Base-by-base conservation (phyloP, 2,888 invertebrate species). In the Acanthococcus lagerstroemiae region DNA sequence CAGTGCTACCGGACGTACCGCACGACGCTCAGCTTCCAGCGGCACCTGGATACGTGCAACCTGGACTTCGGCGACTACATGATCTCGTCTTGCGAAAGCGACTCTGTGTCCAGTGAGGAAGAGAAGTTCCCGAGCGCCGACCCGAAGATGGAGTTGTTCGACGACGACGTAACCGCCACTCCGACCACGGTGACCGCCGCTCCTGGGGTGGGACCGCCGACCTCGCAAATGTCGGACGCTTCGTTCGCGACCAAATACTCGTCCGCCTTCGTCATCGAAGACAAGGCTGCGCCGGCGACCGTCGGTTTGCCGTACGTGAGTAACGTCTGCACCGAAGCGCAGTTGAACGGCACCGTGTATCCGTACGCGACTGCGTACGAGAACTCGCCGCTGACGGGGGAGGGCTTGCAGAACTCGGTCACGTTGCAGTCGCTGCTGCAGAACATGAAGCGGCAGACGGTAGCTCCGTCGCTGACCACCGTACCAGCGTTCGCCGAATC, bases 1-100 rank as follows among this genome's bases (percentile, higher is more conserved):
- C 83, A 88, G 69, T 95, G 94, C 74, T 89, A 89, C 72, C 87
- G 92, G 73, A 90, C 90, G 2, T 91, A 90, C 73, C 80, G 90
- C 72, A 90, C 89, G 56, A 84, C 85, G 69, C 85, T 86, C 68
- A 90, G 90, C 63, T 91, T 86, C 73, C 86, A 88, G 72, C 80
- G 89, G 52, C 91, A 91, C 74, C 78, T 90, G 68, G 80, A 83
- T 7, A 83, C 82, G 24, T 91, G 91, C 74, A 72, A 70, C 68
- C 69, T 71, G 63, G 89, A 89, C 72, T 67, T 67, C 25, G 44
- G 24, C 25, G 66, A 68, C 17, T 83, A 85, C 74, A 83, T 88
- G 77, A 83, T 84, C 24, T 78, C 77, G 1, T 86, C 86, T 0
- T 89, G 88, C 74, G 90, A 90, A 75, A 88, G 88, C 73, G 90